phyloP scores from a whole-genome alignment of 1,140 invertebrate genomes.

The Triops cancriformis region DNA sequence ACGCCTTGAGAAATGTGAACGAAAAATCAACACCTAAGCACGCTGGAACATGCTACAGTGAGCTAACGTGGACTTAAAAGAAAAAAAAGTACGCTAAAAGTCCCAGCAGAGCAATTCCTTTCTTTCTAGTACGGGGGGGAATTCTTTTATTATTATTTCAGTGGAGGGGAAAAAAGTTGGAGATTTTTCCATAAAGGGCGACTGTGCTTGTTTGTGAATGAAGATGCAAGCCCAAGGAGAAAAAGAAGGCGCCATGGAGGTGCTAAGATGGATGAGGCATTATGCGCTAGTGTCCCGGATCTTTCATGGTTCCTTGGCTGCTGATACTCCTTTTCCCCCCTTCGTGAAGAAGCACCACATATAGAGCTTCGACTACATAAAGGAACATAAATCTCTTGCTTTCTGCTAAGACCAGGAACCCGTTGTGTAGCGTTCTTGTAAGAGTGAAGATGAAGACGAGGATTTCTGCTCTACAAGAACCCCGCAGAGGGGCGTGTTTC shows the following conservation, averaged over 20 bases:
- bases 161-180: background rate
- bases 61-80: background rate
- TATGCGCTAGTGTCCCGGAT: slow-evolving; percentile 7
- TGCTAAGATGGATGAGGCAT: slow-evolving; percentile 10
- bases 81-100: background rate
- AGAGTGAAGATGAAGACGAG: background rate
- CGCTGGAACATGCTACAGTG: too few species aligned
- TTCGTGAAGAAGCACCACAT: background rate
- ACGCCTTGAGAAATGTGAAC: background rate
- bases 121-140: background rate
- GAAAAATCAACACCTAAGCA: background rate
- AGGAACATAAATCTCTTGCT: background rate
- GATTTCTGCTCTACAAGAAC: background rate
- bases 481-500: background rate
- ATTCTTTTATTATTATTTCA: too few species aligned
- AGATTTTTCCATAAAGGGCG: background rate
- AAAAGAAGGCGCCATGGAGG: slow-evolving; percentile 3
- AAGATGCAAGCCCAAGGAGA: background rate
- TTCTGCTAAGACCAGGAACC: background rate
- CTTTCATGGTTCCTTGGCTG: background rate
- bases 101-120: background rate
- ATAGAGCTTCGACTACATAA: slow-evolving; percentile 7
- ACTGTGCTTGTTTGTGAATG: slow-evolving; percentile 8
- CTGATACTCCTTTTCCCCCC: background rate
- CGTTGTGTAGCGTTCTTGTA: background rate